Percentiles rank a stretch among this genome's conserved stretches.
Conservation (phyloP, 2,113 vertebrate species). For the Myiagra hebetior region DNA sequence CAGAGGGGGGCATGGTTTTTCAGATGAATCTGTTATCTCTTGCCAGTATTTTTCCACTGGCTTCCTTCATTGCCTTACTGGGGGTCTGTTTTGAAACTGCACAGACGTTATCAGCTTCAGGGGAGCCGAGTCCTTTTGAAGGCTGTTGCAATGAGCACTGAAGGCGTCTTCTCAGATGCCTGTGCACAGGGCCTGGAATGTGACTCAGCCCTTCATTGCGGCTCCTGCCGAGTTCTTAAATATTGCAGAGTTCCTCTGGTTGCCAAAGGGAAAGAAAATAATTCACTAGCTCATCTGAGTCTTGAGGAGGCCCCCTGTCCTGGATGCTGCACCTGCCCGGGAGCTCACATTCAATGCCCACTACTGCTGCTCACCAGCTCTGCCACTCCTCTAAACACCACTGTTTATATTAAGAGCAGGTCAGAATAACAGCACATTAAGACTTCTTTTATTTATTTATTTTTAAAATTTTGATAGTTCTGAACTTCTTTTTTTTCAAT, state of each 20-base stretch:
- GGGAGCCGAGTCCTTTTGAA: not conserved
- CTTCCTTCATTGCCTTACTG: not conserved
- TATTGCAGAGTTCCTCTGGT: not conserved
- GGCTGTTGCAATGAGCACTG: not conserved
- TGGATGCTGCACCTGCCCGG: not conserved
- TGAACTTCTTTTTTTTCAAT: no score
- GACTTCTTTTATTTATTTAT: no score
- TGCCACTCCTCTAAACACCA: not conserved
- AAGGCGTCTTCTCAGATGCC: not conserved
- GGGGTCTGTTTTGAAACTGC: not conserved
- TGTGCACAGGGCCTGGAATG: not conserved
- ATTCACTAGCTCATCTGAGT: not conserved
- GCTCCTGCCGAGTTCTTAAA: not conserved
- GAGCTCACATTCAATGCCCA: not conserved
- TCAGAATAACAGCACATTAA: no score
- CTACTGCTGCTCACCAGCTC: not conserved
- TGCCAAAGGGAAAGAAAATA: not conserved
- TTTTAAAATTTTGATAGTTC: no score
- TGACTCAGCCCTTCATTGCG: not conserved
- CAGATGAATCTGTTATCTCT: not conserved
- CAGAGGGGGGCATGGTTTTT: not conserved
- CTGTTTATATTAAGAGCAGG: not conserved
- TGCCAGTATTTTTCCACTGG: not conserved
- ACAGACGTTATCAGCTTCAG: not conserved
- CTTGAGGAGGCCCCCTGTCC: not conserved